Base-by-base conservation (phyloP, 2,888 invertebrate genomes). In the Spilosoma lubricipeda region DNA sequence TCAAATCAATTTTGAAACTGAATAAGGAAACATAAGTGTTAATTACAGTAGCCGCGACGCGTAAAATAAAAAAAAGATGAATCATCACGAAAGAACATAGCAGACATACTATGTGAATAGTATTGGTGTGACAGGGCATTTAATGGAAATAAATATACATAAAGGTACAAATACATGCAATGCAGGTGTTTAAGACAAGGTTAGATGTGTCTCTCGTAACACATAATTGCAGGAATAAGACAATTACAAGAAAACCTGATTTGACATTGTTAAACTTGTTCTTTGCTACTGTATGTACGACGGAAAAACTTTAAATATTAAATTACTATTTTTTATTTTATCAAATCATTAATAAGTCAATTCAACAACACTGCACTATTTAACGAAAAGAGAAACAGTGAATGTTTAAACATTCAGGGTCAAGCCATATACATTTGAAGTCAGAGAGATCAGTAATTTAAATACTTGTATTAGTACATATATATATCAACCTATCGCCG, bases 141-240 rank as follows among this genome's bases (percentile, higher is more conserved):
- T 84, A 87, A 84, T 77, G 78, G 85, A 88, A 77, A 80, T 80
- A 81, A 71, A 80, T 82, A 82, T 86, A 86, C 66, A 80, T 86
- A 84, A 83, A 86, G 82, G 80, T 77, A 79, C 78, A 52, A 23
- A 77, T 74, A 83, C 74, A 77, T 78, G 75, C 77, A 77, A 81
- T 85, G 90, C 91, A 92, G 91, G 91, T 92, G 91, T 89, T 87
- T 88, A 77, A 85, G 82, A 88, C 94, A 93, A 94, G 93, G 93
- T 93, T 92, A 92, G 86, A 89, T 82, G 85, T 89, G 87, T 87
- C 86, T 86, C 87, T 88, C 87, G 83, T 86, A 86, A 87, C 82
- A 86, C 81, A 82, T 90, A 88, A 88, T 88, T 86, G 88, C 86
- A 87, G 88, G 88, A 88, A 88, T 83, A 88, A 88, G 90, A 90